Percentiles rank a stretch among this genome's conserved stretches.
Conservation (phyloP, 1,140 invertebrate genomes). For the Euwallacea similis region DNA sequence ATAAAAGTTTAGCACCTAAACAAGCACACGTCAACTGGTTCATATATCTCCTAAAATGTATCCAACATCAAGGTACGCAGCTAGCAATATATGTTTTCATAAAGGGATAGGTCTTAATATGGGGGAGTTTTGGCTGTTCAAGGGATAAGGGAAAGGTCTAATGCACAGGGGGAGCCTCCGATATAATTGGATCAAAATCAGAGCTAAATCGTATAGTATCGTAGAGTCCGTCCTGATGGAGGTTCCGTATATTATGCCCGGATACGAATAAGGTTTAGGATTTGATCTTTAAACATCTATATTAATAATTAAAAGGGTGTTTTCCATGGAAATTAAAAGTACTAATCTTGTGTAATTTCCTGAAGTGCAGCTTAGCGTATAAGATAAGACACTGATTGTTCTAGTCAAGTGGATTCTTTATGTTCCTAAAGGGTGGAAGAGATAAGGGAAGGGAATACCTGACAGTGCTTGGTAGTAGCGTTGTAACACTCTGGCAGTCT, state of each 20-base stretch:
- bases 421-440: no score
- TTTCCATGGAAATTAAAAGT: no score
- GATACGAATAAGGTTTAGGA: not conserved
- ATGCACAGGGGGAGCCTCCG: slow-evolving; percentile 25
- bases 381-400: no score
- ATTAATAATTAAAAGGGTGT: no score
- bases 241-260: not conserved
- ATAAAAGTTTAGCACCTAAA: slow-evolving; percentile 14
- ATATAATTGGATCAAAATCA: slow-evolving; percentile 38
- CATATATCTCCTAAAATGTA: slow-evolving; percentile 29
- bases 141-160: slow-evolving; percentile 32
- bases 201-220: slow-evolving; percentile 27
- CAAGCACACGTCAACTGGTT: slow-evolving; percentile 24
- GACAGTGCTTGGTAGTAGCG: slow-evolving; percentile 51
- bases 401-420: no score
- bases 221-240: not conserved
- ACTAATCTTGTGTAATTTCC: no score
- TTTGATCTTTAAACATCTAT: no score
- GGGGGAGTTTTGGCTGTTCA: slow-evolving; percentile 17
- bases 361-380: no score
- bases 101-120: slow-evolving; percentile 30
- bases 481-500: slow-evolving; percentile 47
- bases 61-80: slow-evolving; percentile 34
- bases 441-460: slow-evolving; percentile 24
- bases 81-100: slow-evolving; percentile 35